Evolutionary conservation across 2,888 invertebrate genomes (phyloP), one percentile per base, ranked within the genome.

Genomic region (Mesorhabditis sp.): DNA sequence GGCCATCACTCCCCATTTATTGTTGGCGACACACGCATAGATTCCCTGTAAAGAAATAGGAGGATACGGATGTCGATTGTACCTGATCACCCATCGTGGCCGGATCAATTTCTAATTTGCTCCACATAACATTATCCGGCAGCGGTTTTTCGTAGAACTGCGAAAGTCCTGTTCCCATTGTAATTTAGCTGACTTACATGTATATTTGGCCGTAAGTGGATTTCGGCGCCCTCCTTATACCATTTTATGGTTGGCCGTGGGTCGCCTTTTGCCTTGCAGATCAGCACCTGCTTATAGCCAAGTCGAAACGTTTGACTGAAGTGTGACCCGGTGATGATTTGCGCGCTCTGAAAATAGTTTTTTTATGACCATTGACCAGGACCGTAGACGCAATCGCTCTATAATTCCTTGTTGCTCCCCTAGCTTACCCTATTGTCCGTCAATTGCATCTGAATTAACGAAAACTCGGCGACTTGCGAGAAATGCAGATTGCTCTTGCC

Each of bases 141-240:
- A 83, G 72, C n/a, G 80, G 82, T 65, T 83, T 84, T 69, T 84
- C 84, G 68, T 84, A 84, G 68, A 83, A 84, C 83, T 83, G 70
- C 67, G 83, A 77, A 42, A 43, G 15, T 43, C 15, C 7, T 43
- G 44, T 65, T 13, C 28, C 41, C 15, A n/a, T 62, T 28, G 5
- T 65, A 67, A 28, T 43, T 64, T n/a, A 43, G 15, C 13, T 6
- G 63, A 74, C 82, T 74, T 42, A 84, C 84, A 73, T 85, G 83
- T 45, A 78, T 80, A 65, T 85, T 85, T 28, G 75, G 73, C 71
- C 85, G 85, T 4, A 83, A 81, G 43, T 93, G 93, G 85, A 95
- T 92, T 88, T 95, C 95, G 15, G 92, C 91, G 45, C 94, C 94
- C 86, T 95, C 94, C 86, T 95, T 95, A 87, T 92, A 93, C 95